Evolutionary conservation across 2,888 invertebrate genomes (phyloP), one percentile per base, ranked within the genome.

Genomic region (Nipponacmea schrenckii): DNA sequence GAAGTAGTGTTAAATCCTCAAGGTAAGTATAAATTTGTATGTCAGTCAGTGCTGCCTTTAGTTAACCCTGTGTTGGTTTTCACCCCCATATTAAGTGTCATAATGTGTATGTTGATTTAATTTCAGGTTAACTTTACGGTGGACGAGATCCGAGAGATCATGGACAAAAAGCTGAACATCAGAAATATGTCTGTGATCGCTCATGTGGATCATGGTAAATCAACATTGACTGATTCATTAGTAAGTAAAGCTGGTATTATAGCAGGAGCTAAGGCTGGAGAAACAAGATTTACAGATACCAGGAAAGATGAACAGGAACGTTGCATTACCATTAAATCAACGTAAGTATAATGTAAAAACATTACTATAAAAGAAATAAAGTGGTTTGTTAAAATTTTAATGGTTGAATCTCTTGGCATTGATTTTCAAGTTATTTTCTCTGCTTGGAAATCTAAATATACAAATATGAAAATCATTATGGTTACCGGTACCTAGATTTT

Each of bases 111-210:
- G n/a, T n/a, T n/a, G 3, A 39, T 39, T 39, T 10, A 39, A 39
- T 39, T 39, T 46, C 75, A 98, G 99, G 99, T 99, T 94, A 99
- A 99, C 94, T 99, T 99, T 91, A 99, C 98, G 83, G 96, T 99
- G 92, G 98, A 98, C 92, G 97, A 99, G 92, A 98, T 99, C 93
- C 96, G 99, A 92, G 92, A 89, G 90, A 96, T 99, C 94, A 99
- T 99, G 99, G 98, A 99, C 95, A 96, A 96, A 91, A 98, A 98
- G 93, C 93, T 92, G 92, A 99, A 99, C 90, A 99, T 99, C 92
- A 94, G 99, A 90, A 99, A 99, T 92, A 99, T 99, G 98, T 99
- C 98, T 89, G 99, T 99, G 91, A 99, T 99, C 90, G 99, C 99
- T 86, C 99, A 99, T 91, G 99, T 99, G 83, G 99, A 99, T 92